Base-by-base conservation (phyloP, 2,888 invertebrate species). In the Drosophila pseudotalamancana region DNA sequence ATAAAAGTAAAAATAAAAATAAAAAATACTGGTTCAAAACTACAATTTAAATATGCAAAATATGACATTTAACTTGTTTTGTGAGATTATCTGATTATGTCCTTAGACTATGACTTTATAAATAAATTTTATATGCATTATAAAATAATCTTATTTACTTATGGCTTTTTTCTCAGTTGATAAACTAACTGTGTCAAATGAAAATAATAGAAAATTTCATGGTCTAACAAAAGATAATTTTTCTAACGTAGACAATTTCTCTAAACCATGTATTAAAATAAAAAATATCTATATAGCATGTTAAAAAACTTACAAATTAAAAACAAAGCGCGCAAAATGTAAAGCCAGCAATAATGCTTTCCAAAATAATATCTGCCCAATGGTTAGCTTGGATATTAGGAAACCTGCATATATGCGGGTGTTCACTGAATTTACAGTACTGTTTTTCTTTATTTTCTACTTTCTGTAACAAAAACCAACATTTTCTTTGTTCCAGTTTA, bases 181-280 rank as follows among this genome's bases (percentile, higher is more conserved):
- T 11, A 43, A 34, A 43, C 27, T 43, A 45, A 45, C 6, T 35
- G 25, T 25, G 53, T 46, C 46, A 35, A 46, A 27, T 14, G 9
- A 12, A 14, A 19, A 27, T 45, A 32, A 25, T 32, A 25, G 25
- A 32, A 46, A n/a, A 29, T 12, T 19, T 8, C 29, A 29, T 1
- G 12, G 5, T 43, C n/a, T 19, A 18, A n/a, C n/a, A n/a, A n/a
- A n/a, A 43, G 6, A 29, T 29, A 11, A 29, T 29, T 11, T 29
- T 29, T 9, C 1, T 11, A 9, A 29, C 9, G 1, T 11, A 9
- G 11, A 29, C 29, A 29, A 29, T 29, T 29, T n/a, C n/a, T n/a
- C n/a, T n/a, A n/a, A n/a, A n/a, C n/a, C n/a, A n/a, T n/a, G n/a
- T n/a, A n/a, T n/a, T n/a, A n/a, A n/a, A n/a, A n/a, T n/a, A n/a